Conservation (phyloP, 2,113 vertebrate species). For the Pangasianodon hypophthalmus region DNA sequence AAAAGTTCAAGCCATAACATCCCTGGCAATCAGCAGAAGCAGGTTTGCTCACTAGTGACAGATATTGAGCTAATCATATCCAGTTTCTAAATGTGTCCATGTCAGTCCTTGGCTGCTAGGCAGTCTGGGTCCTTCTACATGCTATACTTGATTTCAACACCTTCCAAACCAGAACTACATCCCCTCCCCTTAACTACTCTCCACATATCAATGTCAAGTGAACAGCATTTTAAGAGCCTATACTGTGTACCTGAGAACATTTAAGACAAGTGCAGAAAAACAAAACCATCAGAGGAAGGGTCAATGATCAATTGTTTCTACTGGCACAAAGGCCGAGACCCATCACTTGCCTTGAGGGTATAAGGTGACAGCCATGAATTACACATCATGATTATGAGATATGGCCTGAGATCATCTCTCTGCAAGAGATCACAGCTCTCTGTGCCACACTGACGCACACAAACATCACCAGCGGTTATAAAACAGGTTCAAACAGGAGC, state of each 20-base stretch:
- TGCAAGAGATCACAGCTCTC: neutral
- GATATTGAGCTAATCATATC: neutral
- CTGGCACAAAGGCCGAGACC: slow-evolving; percentile 23
- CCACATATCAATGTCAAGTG: slow-evolving; percentile 8
- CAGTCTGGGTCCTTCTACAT: slow-evolving; percentile 20
- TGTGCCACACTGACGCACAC: slow-evolving; percentile 42
- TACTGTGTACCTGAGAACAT: neutral
- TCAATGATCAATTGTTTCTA: neutral
- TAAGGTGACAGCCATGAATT: slow-evolving; percentile 29
- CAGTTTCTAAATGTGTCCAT: neutral
- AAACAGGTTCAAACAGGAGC: slow-evolving; percentile 36
- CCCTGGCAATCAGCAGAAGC: neutral
- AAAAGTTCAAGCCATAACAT: neutral
- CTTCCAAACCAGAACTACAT: slow-evolving; percentile 34
- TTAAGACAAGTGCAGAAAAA: neutral
- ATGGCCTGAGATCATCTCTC: neutral
- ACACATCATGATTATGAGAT: neutral
- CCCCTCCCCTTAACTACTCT: neutral
- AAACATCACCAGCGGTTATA: slow-evolving; percentile 23
- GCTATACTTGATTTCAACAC: slow-evolving; percentile 36
- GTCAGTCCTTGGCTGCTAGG: slow-evolving; percentile 34
- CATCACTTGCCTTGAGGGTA: slow-evolving; percentile 15
- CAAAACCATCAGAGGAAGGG: neutral
- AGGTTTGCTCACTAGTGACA: neutral
- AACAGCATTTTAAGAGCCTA: slow-evolving; percentile 16